Percentiles rank a stretch among this genome's conserved stretches.
phyloP scores from a whole-genome alignment of 2,113 vertebrate genomes.

The Rhizomys pruinosus region DNA sequence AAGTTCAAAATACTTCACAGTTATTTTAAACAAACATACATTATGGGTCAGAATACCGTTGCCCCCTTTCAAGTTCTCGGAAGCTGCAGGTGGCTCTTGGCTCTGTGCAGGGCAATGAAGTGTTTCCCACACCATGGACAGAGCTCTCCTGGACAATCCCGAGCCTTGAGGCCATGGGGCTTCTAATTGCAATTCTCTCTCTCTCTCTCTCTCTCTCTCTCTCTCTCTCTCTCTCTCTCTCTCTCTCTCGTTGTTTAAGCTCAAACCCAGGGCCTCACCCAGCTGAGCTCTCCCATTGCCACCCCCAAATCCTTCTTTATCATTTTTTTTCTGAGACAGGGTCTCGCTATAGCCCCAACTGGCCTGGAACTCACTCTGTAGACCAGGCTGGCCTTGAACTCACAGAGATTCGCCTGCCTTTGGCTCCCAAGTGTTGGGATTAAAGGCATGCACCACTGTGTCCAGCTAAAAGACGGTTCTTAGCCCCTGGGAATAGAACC shows the following conservation, averaged over 20 bases:
- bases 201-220: neutral
- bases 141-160: neutral
- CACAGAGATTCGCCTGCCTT: no score
- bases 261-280: neutral
- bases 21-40: neutral
- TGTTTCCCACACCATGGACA: no score
- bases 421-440: no score
- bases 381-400: no score
- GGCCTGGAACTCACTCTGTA: no score
- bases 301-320: no score
- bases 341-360: no score
- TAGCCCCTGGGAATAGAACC: no score
- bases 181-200: neutral
- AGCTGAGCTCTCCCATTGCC: neutral
- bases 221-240: neutral
- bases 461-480: no score
- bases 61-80: neutral
- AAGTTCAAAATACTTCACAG: neutral
- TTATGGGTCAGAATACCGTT: neutral
- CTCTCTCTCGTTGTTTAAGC: neutral
- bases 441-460: no score
- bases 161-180: neutral
- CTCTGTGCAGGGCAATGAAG: neutral
- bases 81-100: neutral
- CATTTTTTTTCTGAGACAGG: no score